Conservation (phyloP, 2,888 invertebrate genomes). For the Pardosa pseudoannulata region DNA sequence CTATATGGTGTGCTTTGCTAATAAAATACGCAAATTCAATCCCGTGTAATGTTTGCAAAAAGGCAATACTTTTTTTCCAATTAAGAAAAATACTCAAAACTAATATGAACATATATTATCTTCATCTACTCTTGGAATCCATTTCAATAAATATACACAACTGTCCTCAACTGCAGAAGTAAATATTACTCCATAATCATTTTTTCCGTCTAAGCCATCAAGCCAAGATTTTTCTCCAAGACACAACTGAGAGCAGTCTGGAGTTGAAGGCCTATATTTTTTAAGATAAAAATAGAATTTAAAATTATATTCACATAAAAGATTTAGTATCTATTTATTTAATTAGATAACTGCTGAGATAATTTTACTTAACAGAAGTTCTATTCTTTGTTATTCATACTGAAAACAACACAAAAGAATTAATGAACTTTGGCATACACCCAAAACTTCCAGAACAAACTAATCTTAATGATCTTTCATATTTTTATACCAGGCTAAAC, state of each 20-base stretch:
- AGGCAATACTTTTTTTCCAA: background rate
- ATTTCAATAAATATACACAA: slow-evolving; percentile 72
- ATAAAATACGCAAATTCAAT: slow-evolving; percentile 42
- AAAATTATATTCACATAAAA: no score
- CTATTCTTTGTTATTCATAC: no score
- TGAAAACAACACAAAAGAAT: no score
- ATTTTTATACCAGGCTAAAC: no score
- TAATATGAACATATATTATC: slow-evolving; percentile 4
- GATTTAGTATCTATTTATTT: no score
- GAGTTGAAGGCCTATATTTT: slow-evolving; percentile 60
- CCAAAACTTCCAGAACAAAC: no score
- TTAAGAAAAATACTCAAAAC: background rate
- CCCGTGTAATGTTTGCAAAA: background rate
- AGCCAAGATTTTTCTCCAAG: slow-evolving; percentile 71
- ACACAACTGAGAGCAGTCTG: slow-evolving; percentile 65
- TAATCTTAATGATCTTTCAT: no score
- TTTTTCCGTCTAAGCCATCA: slow-evolving; percentile 72
- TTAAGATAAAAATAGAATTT: no score
- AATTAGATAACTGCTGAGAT: no score
- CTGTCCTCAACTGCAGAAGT: slow-evolving; percentile 72
- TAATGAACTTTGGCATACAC: no score
- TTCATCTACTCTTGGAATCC: slow-evolving; percentile 54
- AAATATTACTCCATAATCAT: slow-evolving; percentile 70
- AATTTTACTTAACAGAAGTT: no score
- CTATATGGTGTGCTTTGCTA: background rate